Evolutionary conservation across 2,113 vertebrate species (phyloP), one percentile per base, ranked within the genome.

Genomic region (Cariama cristata): DNA sequence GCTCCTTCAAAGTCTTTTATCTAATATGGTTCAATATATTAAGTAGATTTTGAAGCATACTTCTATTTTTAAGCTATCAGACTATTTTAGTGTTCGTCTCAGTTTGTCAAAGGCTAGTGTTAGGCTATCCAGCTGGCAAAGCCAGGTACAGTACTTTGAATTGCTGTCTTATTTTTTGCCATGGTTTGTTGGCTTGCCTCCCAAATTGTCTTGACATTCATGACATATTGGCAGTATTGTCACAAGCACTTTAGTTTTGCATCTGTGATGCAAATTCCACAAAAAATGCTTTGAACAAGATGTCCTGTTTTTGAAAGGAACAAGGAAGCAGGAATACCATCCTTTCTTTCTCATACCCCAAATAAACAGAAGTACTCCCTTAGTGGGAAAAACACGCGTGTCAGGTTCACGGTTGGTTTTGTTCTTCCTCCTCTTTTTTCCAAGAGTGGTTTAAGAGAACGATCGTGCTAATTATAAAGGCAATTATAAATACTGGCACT

Each of bases 51-150:
- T 44, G 52, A 71, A 27, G 40, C 26, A 55, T 35, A 14, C 18
- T 47, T 77, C 23, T 79, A 1, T 56, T 86, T 87, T 68, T 55
- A 79, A 62, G 53, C 5, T 81, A 0, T 52, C 45, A 72, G 23
- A 12, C 32, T 44, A 1, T 49, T 64, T 47, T 44, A 8, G 18
- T 79, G 6, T 72, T 86, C 35, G 12, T 55, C 28, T 52, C 10
- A 8, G 28, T 64, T 76, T 79, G 14, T 63, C 21, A 59, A 47
- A 96, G 33, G 20, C 14, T 38, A 0, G 12, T 28, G 58, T 8
- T 93, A 69, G 32, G 20, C 30, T 71, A 0, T 32, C n/a, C 26
- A 44, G 7, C 28, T 0, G 0, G 26, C 49, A 82, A 50, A 60
- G 28, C 55, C 74, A 67, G 5, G 55, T 58, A 26, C 52, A 42